Percentiles rank a stretch among this genome's conserved stretches.
phyloP scores from a whole-genome alignment of 1,140 invertebrate species.

The Archivesica marissinica region DNA sequence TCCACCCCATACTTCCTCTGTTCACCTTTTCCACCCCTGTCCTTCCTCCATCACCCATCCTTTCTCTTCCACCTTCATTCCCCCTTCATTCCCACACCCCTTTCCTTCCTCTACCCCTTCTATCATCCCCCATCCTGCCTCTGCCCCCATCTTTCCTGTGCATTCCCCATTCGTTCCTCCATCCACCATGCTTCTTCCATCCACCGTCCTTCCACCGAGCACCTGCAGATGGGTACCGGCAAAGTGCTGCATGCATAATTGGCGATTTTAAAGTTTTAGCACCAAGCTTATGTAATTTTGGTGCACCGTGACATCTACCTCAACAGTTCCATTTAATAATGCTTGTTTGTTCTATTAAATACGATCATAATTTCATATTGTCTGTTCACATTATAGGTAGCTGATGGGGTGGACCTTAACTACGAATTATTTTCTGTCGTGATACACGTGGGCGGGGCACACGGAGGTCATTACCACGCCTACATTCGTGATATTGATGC shows the following conservation, averaged over 20 bases:
- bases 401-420: slow-evolving; percentile 26
- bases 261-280: background rate
- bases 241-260: no score
- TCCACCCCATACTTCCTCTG: background rate
- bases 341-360: no score
- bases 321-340: background rate
- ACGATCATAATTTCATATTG: no score
- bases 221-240: no score
- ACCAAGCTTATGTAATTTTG: background rate
- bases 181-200: background rate
- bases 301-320: background rate
- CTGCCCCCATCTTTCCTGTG: background rate
- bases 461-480: slow-evolving; percentile 83
- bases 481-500: slow-evolving; percentile 82
- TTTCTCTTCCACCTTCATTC: background rate
- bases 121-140: background rate
- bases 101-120: background rate
- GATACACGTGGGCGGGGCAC: slow-evolving; percentile 81
- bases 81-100: background rate
- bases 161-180: background rate
- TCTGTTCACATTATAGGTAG: slow-evolving; percentile 17
- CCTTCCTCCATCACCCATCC: background rate
- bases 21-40: background rate
- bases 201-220: no score
- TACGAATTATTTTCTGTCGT: slow-evolving; percentile 83